Evolutionary conservation across 2,113 vertebrate genomes (phyloP).

Genomic region (Oophaga pumilio): DNA sequence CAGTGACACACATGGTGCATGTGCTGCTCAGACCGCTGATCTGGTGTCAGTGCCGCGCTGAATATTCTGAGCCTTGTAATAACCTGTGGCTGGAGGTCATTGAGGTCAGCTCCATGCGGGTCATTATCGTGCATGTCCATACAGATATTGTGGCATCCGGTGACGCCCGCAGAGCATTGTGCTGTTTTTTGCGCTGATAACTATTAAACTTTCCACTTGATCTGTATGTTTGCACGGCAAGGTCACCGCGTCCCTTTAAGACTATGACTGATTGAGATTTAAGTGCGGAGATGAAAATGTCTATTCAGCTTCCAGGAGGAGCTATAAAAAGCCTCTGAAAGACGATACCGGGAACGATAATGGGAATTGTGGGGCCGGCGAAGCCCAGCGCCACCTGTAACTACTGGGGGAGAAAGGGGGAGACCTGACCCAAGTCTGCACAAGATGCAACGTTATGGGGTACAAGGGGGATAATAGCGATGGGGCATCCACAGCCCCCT

Average conservation of each 20-base stretch:
- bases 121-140: background rate
- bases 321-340: background rate
- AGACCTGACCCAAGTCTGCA: background rate
- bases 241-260: background rate
- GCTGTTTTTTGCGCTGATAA: background rate
- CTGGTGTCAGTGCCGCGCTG: too few species aligned
- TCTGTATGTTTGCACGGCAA: background rate
- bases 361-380: background rate
- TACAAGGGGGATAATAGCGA: background rate
- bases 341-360: background rate
- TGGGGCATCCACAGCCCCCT: background rate
- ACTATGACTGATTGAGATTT: background rate
- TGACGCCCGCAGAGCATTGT: background rate
- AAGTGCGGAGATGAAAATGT: background rate
- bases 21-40: too few species aligned
- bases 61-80: background rate
- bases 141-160: background rate
- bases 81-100: conserved; percentile 14
- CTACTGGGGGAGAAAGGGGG: background rate
- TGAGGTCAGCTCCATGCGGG: background rate
- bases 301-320: background rate
- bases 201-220: background rate
- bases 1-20: too few species aligned
- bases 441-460: too few species aligned
- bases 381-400: background rate